A percentile compares a stretch with the other conserved stretches of the same genome.
phyloP scores from a whole-genome alignment of 2,797 vertebrate genomes.

The Hydrophis major region DNA sequence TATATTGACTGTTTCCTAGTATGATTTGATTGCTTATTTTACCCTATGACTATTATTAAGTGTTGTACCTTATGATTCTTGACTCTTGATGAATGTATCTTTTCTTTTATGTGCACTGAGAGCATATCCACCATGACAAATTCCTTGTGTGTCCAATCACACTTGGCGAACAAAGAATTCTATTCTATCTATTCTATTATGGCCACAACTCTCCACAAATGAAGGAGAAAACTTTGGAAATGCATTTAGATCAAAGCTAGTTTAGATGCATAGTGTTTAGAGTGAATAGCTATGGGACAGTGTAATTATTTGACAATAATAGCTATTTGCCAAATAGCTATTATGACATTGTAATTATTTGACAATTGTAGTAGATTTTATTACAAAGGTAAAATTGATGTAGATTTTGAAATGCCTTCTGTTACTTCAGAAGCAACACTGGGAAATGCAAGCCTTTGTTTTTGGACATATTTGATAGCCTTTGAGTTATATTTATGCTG shows the following conservation, averaged over 20 bases:
- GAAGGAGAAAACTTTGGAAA: not conserved
- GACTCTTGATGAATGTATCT: no score
- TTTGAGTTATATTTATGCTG: constrained; percentile 1
- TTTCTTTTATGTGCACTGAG: no score
- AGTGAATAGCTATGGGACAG: not conserved
- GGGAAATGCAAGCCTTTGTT: not conserved
- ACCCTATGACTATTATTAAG: no score
- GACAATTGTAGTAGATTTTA: not conserved
- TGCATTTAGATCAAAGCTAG: not conserved
- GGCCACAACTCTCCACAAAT: not conserved
- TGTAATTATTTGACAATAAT: not conserved
- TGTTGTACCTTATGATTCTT: no score
- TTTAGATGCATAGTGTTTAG: not conserved
- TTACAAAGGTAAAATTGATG: not conserved
- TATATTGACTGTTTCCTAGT: no score
- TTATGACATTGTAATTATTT: not conserved
- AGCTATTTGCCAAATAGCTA: no score
- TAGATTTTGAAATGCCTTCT: fast-evolving
- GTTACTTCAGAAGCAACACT: not conserved
- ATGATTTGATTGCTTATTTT: no score
- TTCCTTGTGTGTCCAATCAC: no score
- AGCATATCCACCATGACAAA: no score
- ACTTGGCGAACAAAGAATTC: no score
- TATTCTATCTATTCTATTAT: no score
- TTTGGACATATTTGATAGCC: not conserved